phyloP scores from a whole-genome alignment of 2,797 vertebrate genomes.

The Masticophis lateralis region DNA sequence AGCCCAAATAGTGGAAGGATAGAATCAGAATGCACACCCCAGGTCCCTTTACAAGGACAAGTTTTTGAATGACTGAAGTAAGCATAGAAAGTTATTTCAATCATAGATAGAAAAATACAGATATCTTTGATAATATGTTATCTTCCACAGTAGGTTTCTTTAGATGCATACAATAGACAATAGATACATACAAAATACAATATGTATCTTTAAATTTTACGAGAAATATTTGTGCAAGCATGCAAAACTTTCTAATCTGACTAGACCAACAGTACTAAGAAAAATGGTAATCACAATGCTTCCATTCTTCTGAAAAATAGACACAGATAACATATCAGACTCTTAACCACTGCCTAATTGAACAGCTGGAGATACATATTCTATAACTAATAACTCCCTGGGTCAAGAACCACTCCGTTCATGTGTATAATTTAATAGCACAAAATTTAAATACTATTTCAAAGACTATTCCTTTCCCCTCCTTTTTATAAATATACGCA shows the following conservation, averaged over 20 bases:
- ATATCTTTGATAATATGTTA: neutral
- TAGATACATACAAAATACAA: neutral
- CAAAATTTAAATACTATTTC: conserved; percentile 59
- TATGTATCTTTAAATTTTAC: conserved; percentile 4
- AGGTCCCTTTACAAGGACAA: neutral
- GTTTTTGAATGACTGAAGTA: neutral
- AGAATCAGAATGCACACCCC: neutral
- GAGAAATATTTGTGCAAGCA: conserved; percentile 34
- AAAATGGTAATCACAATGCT: neutral
- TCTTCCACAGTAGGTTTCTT: neutral
- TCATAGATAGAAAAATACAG: neutral
- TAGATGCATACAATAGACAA: neutral
- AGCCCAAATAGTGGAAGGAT: neutral
- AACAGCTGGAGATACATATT: conserved; percentile 53
- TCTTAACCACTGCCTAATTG: conserved; percentile 43
- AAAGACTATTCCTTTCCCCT: neutral
- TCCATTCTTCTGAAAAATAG: conserved; percentile 51
- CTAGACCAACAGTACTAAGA: conserved; percentile 34
- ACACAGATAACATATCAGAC: conserved; percentile 37
- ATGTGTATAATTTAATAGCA: conserved; percentile 52
- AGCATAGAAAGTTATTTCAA: neutral
- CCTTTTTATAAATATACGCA: neutral
- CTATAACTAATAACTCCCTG: conserved; percentile 53
- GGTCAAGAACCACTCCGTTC: conserved; percentile 36
- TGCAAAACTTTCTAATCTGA: conserved; percentile 33